Evolutionary conservation across 1,140 invertebrate species (phyloP).

Genomic region (Drosophila ambigua): DNA sequence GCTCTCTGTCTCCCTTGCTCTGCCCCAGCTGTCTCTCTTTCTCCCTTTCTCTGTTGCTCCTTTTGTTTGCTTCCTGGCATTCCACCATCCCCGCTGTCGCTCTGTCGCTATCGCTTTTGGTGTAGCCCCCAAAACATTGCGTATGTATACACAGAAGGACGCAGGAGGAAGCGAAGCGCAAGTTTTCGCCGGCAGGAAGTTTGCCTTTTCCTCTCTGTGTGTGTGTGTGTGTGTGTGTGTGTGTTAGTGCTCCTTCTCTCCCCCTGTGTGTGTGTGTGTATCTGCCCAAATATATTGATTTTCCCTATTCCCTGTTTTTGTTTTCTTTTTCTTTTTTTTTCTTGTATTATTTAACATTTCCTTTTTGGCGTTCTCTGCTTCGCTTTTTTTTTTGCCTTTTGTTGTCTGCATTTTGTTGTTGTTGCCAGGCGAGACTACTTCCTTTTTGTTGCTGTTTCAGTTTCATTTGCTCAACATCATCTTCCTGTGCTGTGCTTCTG

Average conservation of each 20-base stretch:
- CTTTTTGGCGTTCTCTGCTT: constrained; percentile 30
- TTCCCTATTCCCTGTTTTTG: constrained; percentile 55
- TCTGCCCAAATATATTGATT: constrained; percentile 76
- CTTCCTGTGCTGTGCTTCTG: no score
- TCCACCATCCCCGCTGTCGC: not conserved
- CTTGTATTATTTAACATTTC: constrained; percentile 46
- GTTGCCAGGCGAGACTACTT: constrained; percentile 21
- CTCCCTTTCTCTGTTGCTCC: not conserved
- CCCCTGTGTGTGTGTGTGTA: constrained; percentile 53
- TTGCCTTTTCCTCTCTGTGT: constrained; percentile 6
- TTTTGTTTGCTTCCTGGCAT: not conserved
- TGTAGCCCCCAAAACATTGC: constrained; percentile 34
- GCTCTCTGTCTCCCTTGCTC: not conserved
- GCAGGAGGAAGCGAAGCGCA: constrained; percentile 25
- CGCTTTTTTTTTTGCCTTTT: constrained; percentile 11
- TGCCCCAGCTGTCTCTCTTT: constrained; percentile 5
- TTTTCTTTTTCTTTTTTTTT: constrained; percentile 32
- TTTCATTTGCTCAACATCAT: no score
- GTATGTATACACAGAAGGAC: constrained; percentile 23
- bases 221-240: constrained; percentile 1
- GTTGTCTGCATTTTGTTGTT: constrained; percentile 37
- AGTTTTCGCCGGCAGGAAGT: constrained; percentile 59
- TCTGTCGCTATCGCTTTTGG: constrained; percentile 5
- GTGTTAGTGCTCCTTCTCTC: not conserved
- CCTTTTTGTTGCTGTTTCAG: constrained; percentile 13